A percentile compares a stretch with the other conserved stretches of the same genome.
Evolutionary conservation across 37 sponge, comb jelly and placozoan genomes (phyloP).

Genomic region (Diacarnus erythraeanus): DNA sequence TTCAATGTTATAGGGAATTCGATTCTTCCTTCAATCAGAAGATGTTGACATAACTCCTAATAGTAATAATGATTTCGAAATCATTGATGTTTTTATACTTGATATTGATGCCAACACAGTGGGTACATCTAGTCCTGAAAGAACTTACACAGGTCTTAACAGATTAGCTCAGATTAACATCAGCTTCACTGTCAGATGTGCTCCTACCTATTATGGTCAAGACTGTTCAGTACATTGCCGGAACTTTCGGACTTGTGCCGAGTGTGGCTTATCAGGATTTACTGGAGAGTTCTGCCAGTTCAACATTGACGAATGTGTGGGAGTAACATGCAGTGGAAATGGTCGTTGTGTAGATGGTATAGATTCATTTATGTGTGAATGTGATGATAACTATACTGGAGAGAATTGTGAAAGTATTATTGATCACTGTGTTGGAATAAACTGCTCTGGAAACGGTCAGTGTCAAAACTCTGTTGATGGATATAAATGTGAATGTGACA

Average conservation of each 20-base stretch:
- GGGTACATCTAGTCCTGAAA: not conserved
- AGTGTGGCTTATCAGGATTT: not conserved
- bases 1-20: not conserved
- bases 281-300: not conserved
- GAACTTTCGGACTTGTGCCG: not conserved
- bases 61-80: not conserved
- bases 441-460: not conserved
- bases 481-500: not conserved
- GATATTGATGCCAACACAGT: not conserved
- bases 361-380: not conserved
- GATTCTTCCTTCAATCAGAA: not conserved
- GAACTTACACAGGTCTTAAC: not conserved
- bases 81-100: not conserved
- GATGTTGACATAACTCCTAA: not conserved
- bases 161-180: not conserved
- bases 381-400: not conserved
- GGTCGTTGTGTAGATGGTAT: not conserved
- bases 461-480: not conserved
- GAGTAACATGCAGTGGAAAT: not conserved
- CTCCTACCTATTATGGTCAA: not conserved
- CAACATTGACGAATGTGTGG: too few species aligned
- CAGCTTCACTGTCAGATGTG: not conserved
- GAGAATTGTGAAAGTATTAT: not conserved
- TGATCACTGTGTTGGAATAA: not conserved
- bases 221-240: not conserved